Conservation (phyloP, 2,888 invertebrate species). For the Merodon equestris region DNA sequence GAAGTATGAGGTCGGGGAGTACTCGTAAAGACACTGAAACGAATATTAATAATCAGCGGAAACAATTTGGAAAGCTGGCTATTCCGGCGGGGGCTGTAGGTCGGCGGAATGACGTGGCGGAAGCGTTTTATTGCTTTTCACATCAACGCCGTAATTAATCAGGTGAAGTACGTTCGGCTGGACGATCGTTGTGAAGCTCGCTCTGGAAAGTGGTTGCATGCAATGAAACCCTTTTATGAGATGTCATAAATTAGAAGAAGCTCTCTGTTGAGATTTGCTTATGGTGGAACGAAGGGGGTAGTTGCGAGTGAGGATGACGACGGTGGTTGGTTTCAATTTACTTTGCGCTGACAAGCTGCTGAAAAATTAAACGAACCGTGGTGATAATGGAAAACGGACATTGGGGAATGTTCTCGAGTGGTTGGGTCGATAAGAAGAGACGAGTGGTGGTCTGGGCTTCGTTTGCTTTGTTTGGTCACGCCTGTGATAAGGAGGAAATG, state of each 20-base stretch:
- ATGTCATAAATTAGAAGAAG: constrained; percentile 58
- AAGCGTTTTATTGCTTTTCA: constrained; percentile 56
- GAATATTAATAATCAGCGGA: constrained; percentile 26
- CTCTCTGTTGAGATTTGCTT: constrained; percentile 27
- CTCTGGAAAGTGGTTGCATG: constrained; percentile 42
- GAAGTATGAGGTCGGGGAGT: too few species aligned
- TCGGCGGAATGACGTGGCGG: constrained; percentile 36
- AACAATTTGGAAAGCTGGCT: constrained; percentile 17
- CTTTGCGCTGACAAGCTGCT: constrained; percentile 25
- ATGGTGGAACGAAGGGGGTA: neutral
- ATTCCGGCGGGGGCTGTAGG: constrained; percentile 33
- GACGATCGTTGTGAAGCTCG: constrained; percentile 12
- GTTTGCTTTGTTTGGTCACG: too few species aligned
- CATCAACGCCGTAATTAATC: constrained; percentile 64
- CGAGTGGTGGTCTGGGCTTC: too few species aligned
- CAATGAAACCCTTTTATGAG: constrained; percentile 61
- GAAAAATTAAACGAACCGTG: constrained; percentile 53
- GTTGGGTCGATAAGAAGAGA: too few species aligned
- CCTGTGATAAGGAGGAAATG: too few species aligned
- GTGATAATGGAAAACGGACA: constrained; percentile 9
- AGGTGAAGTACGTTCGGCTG: constrained; percentile 29
- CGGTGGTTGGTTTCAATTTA: constrained; percentile 1
- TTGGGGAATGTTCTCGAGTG: neutral
- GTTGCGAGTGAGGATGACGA: neutral
- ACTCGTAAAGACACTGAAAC: neutral